Evolutionary conservation across 2,888 invertebrate species (phyloP).

Genomic region (Chrysopilus asiliformis): DNA sequence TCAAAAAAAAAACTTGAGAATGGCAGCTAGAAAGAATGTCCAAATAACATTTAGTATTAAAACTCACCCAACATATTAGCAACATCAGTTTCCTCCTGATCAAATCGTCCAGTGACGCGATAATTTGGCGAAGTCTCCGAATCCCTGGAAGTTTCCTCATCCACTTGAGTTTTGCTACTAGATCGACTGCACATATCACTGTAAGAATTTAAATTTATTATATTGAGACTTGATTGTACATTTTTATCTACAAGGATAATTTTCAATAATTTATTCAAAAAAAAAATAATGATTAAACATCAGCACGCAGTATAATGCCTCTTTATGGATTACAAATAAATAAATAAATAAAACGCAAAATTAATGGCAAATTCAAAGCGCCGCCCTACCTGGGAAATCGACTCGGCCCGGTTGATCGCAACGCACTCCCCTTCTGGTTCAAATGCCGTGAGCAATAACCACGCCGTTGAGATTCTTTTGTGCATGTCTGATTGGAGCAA

Average conservation of each 20-base stretch:
- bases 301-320: too few species aligned
- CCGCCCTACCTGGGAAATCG: slow-evolving; percentile 29
- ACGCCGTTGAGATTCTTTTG: slow-evolving; percentile 91
- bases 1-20: too few species aligned
- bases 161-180: slow-evolving; percentile 42
- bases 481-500: slow-evolving; percentile 90
- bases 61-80: slow-evolving; percentile 82
- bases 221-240: too few species aligned
- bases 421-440: slow-evolving; percentile 60
- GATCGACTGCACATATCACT: slow-evolving; percentile 34
- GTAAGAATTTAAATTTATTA: too few species aligned
- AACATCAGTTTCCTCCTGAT: slow-evolving; percentile 91
- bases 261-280: too few species aligned
- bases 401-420: slow-evolving; percentile 33
- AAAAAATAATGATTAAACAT: too few species aligned
- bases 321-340: too few species aligned
- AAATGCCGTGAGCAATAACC: slow-evolving; percentile 96
- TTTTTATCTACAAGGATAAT: too few species aligned
- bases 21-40: neutral
- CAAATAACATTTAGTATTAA: neutral
- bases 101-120: slow-evolving; percentile 70
- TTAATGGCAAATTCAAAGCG: neutral
- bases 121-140: slow-evolving; percentile 81
- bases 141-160: slow-evolving; percentile 82
- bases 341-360: neutral